These are phyloP conservation scores for Andrena praecox DNA, from an alignment of 2,888 invertebrate genomes.

Conservation along the genomic window DNA sequence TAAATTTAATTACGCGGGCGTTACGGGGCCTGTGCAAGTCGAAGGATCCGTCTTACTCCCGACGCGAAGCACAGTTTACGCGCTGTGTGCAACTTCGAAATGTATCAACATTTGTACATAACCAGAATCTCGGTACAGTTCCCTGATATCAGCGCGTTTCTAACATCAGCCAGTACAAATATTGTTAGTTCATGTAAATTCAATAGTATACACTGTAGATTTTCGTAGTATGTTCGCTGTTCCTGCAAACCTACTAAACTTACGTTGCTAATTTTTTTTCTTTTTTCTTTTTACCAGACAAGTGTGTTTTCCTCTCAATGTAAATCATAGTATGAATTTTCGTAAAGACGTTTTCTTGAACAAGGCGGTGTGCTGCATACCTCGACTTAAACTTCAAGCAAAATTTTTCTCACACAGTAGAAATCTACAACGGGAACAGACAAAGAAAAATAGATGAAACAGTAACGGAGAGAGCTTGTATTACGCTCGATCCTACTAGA, in stretches of 20 bases:
- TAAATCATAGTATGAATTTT: slow-evolving; percentile 68
- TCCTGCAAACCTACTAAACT: slow-evolving; percentile 78
- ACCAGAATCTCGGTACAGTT: slow-evolving; percentile 73
- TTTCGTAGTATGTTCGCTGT: slow-evolving; percentile 76
- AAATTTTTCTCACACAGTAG: slow-evolving; percentile 81
- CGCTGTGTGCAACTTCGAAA: slow-evolving; percentile 54
- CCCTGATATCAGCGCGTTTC: slow-evolving; percentile 83
- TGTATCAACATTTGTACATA: slow-evolving; percentile 69
- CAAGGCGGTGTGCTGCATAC: slow-evolving; percentile 74
- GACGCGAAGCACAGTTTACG: slow-evolving; percentile 44
- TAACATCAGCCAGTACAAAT: slow-evolving; percentile 81
- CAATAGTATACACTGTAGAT: slow-evolving; percentile 81
- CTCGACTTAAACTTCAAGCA: slow-evolving; percentile 76
- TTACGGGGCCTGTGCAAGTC: slow-evolving; percentile 56
- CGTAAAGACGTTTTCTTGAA: slow-evolving; percentile 64
- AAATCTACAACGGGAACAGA: slow-evolving; percentile 77
- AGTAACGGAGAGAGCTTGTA: slow-evolving; percentile 19
- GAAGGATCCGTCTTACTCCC: slow-evolving; percentile 16
- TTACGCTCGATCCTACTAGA: neutral
- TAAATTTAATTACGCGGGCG: slow-evolving; percentile 30
- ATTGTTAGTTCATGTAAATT: slow-evolving; percentile 78
- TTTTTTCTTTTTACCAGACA: slow-evolving; percentile 65
- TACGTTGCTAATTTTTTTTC: slow-evolving; percentile 74
- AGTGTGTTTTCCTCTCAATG: slow-evolving; percentile 58
- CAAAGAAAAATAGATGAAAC: slow-evolving; percentile 25